Evolutionary conservation across 2,113 vertebrate genomes (phyloP).

Genomic region (Bubo blakistoni): DNA sequence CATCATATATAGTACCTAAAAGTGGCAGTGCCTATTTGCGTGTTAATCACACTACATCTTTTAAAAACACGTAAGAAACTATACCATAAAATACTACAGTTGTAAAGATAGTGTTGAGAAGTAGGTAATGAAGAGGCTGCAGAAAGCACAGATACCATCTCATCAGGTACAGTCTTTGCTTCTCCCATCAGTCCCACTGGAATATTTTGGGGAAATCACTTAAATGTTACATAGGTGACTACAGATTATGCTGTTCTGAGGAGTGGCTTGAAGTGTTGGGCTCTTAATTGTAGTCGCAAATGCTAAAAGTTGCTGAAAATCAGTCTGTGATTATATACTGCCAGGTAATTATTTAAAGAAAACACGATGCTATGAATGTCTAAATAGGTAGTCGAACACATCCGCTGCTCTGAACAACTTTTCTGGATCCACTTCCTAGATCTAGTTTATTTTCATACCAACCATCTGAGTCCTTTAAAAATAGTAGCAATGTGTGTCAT

Average conservation of each 20-base stretch:
- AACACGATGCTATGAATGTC: not conserved
- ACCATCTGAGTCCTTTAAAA: not conserved
- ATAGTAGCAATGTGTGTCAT: not conserved
- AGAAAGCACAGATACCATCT: not conserved
- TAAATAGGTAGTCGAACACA: not conserved
- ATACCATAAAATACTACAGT: not conserved
- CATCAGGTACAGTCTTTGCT: not conserved
- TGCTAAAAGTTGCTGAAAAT: not conserved
- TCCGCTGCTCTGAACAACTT: not conserved
- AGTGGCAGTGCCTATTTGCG: not conserved
- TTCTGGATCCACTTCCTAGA: not conserved
- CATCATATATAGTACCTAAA: not conserved
- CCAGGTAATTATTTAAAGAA: not conserved
- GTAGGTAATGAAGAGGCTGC: not conserved
- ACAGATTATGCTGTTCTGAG: not conserved
- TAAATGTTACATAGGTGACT: not conserved
- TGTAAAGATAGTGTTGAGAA: not conserved
- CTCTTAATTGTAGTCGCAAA: not conserved
- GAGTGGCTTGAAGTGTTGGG: not conserved
- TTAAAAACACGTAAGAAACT: not conserved
- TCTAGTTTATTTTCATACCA: constrained; percentile 11
- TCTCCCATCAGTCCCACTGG: not conserved
- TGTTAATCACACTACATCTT: not conserved
- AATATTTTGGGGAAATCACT: not conserved
- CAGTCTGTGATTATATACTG: not conserved